A percentile compares a stretch with the other conserved stretches of the same genome.
These are phyloP conservation scores for Saguinus midas DNA, from an alignment of 2,113 vertebrate species.

Conservation along the genomic window DNA sequence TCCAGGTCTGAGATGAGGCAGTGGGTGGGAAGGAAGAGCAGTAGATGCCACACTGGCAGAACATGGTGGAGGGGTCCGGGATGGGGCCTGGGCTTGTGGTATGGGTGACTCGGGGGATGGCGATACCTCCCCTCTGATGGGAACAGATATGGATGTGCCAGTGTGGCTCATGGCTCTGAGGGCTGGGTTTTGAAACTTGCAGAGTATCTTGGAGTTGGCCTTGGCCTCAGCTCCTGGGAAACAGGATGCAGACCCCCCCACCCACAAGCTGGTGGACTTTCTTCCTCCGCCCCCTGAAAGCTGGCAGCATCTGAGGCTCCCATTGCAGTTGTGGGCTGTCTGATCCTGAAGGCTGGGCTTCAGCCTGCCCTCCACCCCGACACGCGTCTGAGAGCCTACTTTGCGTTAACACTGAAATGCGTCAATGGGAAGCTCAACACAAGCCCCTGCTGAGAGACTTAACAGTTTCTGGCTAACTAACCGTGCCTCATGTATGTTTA, in stretches of 20 bases:
- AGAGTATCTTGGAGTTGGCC: background rate
- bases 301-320: background rate
- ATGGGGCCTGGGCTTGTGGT: background rate
- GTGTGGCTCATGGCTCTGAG: background rate
- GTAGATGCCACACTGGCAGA: too few species aligned
- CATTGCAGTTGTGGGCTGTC: background rate
- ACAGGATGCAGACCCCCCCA: background rate
- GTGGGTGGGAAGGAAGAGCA: background rate
- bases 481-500: background rate
- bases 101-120: background rate
- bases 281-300: background rate
- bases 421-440: fast-evolving
- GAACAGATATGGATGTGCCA: too few species aligned
- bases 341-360: background rate
- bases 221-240: background rate
- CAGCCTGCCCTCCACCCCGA: background rate
- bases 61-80: background rate
- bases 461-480: background rate
- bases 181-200: background rate
- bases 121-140: background rate
- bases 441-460: background rate
- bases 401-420: background rate
- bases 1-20: too few species aligned
- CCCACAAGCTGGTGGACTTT: background rate
- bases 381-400: fast-evolving